Evolutionary conservation across 2,797 vertebrate genomes (phyloP).

Genomic region (Otolemur crassicaudatus): DNA sequence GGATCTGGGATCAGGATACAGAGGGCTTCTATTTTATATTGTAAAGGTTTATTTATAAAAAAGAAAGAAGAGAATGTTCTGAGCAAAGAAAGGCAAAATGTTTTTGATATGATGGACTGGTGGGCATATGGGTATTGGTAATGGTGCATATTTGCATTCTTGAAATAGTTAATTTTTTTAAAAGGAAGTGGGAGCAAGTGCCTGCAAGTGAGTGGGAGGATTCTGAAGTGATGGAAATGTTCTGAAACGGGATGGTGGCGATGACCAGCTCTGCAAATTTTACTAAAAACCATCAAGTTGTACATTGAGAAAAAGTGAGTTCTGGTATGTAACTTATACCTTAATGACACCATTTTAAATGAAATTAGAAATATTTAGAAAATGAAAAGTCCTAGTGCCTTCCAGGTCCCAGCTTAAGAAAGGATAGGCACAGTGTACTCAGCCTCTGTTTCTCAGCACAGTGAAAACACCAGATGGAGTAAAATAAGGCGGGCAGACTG

Average conservation of each 20-base stretch:
- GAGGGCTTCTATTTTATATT: neutral
- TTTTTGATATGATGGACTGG: neutral
- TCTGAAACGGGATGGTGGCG: neutral
- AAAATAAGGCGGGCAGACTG: neutral
- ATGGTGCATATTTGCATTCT: neutral
- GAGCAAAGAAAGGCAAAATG: neutral
- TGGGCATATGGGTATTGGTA: fast-evolving
- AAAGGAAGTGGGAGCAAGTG: neutral
- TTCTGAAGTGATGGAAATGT: neutral
- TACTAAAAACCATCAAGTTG: neutral
- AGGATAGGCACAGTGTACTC: fast-evolving
- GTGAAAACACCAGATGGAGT: neutral
- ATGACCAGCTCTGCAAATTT: neutral
- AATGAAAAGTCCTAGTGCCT: neutral
- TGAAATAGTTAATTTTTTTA: neutral
- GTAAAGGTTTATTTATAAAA: neutral
- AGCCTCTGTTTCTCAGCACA: neutral
- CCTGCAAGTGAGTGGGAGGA: neutral
- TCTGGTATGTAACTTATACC: neutral
- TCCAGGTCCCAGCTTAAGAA: neutral
- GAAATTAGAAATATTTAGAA: neutral
- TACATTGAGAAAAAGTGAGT: fast-evolving
- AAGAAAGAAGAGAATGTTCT: neutral
- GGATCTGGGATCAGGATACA: neutral
- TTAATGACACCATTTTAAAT: neutral